Evolutionary conservation across 2,888 invertebrate species (phyloP), one percentile per base, ranked within the genome.

Genomic region (Anaspis maculata): DNA sequence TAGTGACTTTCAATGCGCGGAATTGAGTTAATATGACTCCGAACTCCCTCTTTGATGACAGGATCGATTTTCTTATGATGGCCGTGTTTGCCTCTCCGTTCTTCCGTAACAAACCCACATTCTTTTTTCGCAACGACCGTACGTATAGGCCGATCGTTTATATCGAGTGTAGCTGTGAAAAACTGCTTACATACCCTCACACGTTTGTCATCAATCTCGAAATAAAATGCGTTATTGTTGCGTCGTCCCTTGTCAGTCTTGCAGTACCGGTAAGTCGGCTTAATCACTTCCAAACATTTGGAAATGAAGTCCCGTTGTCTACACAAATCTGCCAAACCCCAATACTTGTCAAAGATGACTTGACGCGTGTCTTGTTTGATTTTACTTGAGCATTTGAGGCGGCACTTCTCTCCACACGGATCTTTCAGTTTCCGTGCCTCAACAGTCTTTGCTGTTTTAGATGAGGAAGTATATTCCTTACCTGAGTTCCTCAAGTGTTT

Each of bases 1-100:
- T 27, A 27, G 11, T 27, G 27, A 14, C 27, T 27, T 4, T 27
- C 27, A 7, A 27, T 27, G 7, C 27, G 5, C 6, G 27, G 27
- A 9, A 27, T 27, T 5, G 13, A 13, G 5, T 27, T 12, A 10
- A 27, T 27, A 15, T 27, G 27, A 10, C 4, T 11, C 5, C 12
- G 4, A 14, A 27, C 27, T 7, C 15, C 27, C 6, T 27, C 13
- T 13, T 27, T 27, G 5, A 27, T 5, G 5, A 5, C 15, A 7
- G 7, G 5, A 15, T 13, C 13, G 6, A 27, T 10, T 27, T 27
- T 27, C 11, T 13, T 13, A 11, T 27, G 27, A 15, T 27, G 5
- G 7, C 10, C 6, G 27, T 27, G 27, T 15, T 27, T 27, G 6
- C 27, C 27, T 15, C 27, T 27, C 4, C 5, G 5, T 6, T 27